A percentile compares a stretch with the other conserved stretches of the same genome.
Conservation (phyloP, 2,797 vertebrate genomes). For the Notolepis coatsorum region DNA sequence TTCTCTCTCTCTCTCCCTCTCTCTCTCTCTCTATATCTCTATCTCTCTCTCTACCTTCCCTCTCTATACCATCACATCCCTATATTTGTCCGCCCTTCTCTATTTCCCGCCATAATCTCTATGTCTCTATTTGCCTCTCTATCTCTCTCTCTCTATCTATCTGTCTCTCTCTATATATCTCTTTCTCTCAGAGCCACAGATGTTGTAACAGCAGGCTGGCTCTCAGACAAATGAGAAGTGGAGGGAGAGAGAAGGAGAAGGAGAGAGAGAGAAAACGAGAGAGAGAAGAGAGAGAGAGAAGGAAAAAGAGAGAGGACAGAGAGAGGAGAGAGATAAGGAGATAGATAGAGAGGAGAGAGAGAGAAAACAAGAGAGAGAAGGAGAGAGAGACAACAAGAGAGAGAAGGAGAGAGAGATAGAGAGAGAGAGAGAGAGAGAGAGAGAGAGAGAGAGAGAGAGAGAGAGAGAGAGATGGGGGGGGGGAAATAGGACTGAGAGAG, state of each 20-base stretch:
- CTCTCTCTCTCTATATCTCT: constrained; percentile 2
- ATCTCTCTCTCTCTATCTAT: neutral
- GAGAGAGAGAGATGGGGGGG: constrained; percentile 35
- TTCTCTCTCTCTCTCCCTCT: constrained; percentile 13
- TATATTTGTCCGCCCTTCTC: neutral
- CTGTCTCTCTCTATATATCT: constrained; percentile 26
- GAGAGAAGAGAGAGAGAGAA: constrained; percentile 11
- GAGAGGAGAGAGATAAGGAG: constrained; percentile 48
- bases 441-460: neutral
- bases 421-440: neutral
- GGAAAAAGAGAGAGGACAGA: constrained; percentile 35
- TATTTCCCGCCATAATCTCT: neutral
- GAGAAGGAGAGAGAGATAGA: constrained; percentile 20
- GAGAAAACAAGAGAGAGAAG: neutral
- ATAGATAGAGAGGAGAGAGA: neutral
- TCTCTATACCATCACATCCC: neutral
- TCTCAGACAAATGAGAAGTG: constrained; percentile 59
- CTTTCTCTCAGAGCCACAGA: constrained; percentile 46
- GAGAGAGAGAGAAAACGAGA: constrained; percentile 9
- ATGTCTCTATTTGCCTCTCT: constrained; percentile 1
- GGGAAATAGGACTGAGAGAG: neutral
- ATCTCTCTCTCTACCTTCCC: neutral
- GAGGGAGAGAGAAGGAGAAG: constrained; percentile 14
- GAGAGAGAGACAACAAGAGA: constrained; percentile 48
- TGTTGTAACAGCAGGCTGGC: constrained; percentile 72